These are phyloP conservation scores for Ochropacha duplaris DNA, from an alignment of 2,888 invertebrate species.

Conservation along the genomic window DNA sequence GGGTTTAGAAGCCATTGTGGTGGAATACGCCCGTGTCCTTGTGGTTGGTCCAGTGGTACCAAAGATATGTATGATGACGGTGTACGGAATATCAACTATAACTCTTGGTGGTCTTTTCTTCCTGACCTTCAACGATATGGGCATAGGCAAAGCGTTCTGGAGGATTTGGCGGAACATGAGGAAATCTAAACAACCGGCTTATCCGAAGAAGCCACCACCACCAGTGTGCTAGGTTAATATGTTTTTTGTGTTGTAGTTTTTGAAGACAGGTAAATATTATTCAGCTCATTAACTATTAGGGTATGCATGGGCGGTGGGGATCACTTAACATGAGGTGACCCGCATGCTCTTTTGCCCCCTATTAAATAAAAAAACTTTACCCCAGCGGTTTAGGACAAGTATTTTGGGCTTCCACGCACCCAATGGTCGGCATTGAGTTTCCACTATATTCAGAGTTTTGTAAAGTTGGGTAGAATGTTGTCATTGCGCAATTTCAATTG, in stretches of 20 bases:
- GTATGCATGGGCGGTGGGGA: no score
- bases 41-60: slow-evolving; percentile 88
- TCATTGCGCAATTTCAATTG: no score
- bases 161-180: slow-evolving; percentile 85
- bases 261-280: not conserved
- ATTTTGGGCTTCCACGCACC: no score
- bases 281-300: no score
- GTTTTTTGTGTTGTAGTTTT: not conserved
- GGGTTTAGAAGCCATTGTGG: slow-evolving; percentile 91
- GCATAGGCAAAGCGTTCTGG: slow-evolving; percentile 86
- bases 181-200: slow-evolving; percentile 18
- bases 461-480: no score
- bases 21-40: slow-evolving; percentile 89
- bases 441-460: no score
- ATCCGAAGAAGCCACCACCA: not conserved
- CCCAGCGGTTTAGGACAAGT: no score
- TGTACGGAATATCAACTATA: slow-evolving; percentile 85
- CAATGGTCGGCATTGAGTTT: no score
- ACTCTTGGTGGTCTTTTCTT: slow-evolving; percentile 90
- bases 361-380: no score
- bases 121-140: slow-evolving; percentile 90
- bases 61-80: slow-evolving; percentile 84
- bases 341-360: no score
- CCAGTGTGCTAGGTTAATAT: not conserved
- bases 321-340: no score